Evolutionary conservation across 2,888 invertebrate genomes (phyloP).

Genomic region (Biston betularia): DNA sequence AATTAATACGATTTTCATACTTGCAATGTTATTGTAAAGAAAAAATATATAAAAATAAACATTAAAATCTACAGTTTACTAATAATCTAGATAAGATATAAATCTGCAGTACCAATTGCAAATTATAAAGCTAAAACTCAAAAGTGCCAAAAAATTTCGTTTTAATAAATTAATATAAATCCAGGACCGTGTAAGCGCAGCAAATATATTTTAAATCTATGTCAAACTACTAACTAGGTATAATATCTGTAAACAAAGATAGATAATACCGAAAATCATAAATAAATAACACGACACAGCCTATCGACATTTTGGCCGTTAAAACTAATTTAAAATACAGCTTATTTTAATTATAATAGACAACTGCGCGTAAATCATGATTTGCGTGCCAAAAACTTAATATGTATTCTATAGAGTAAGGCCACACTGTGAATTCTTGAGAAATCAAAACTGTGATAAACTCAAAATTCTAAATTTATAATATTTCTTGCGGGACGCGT

Average conservation of each 20-base stretch:
- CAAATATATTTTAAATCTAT: conserved; percentile 10
- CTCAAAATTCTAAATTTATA: not conserved
- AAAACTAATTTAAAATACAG: conserved; percentile 47
- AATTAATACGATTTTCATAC: not conserved
- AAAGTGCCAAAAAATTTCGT: not conserved
- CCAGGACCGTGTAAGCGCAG: not conserved
- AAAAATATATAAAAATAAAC: not conserved
- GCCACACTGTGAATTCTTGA: conserved; percentile 32
- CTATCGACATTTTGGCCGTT: conserved; percentile 68
- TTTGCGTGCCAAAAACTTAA: conserved; percentile 31
- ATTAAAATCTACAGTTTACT: not conserved
- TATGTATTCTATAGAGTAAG: conserved; percentile 36
- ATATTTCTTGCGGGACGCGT: not conserved
- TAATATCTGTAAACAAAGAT: conserved; percentile 23
- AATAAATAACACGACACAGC: conserved; percentile 67
- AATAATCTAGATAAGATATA: conserved; percentile 1
- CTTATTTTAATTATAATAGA: conserved; percentile 38
- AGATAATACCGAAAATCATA: conserved; percentile 32
- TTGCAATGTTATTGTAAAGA: not conserved
- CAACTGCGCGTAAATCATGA: conserved; percentile 35
- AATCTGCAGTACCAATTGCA: not conserved
- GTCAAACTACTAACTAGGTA: conserved; percentile 19
- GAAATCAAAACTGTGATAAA: not conserved
- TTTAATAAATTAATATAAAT: conserved; percentile 5
- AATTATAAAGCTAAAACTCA: not conserved